phyloP scores from a whole-genome alignment of 2,113 vertebrate genomes.

The Bothrops jararaca region DNA sequence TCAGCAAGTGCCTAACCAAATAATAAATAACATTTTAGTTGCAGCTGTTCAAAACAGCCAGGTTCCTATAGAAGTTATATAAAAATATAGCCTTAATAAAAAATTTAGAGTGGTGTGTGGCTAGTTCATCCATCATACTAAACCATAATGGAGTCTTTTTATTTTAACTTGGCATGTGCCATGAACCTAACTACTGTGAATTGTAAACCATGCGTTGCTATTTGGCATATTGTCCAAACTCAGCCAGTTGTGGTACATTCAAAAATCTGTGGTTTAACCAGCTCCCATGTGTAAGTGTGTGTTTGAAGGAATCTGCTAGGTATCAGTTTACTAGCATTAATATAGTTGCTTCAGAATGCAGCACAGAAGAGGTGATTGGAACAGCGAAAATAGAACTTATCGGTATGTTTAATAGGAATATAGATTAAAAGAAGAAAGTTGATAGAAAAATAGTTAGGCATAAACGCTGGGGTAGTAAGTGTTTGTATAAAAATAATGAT shows the following conservation, averaged over 20 bases:
- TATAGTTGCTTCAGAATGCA: background rate
- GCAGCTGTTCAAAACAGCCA: background rate
- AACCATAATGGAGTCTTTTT: background rate
- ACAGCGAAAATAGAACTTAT: background rate
- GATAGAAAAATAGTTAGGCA: no score
- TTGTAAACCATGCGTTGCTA: background rate
- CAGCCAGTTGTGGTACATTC: background rate
- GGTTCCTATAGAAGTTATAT: background rate
- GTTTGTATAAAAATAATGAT: background rate
- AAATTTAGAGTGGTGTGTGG: background rate
- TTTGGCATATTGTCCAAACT: background rate
- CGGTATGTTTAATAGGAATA: background rate
- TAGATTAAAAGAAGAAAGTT: background rate
- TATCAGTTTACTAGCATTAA: background rate
- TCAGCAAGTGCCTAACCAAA: background rate
- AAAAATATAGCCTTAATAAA: background rate
- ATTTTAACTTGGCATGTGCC: background rate
- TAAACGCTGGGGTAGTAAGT: no score
- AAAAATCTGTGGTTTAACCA: background rate
- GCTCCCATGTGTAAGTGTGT: background rate
- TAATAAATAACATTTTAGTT: conserved; percentile 4
- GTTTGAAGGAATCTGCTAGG: background rate
- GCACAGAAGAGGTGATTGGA: background rate
- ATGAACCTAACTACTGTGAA: background rate
- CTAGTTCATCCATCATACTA: background rate